Base-by-base conservation (phyloP, 2,113 vertebrate species). In the Microcebus ravelobensis region DNA sequence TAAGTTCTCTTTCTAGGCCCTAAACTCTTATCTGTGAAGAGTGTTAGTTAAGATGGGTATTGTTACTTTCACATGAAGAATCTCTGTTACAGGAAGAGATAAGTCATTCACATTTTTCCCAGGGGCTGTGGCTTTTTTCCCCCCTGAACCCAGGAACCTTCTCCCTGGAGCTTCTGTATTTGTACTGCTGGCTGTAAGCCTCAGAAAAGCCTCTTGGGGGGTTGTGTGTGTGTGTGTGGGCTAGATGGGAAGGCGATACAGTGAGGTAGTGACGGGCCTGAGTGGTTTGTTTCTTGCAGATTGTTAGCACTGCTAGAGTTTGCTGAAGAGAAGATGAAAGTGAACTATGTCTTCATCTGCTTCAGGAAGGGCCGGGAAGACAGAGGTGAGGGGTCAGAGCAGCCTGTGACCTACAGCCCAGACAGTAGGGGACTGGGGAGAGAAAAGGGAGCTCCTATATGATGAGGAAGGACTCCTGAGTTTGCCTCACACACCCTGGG, bases 251-350 rank as follows among this genome's bases (percentile, higher is more conserved):
- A 17, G 36, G 36, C 65, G 29, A 93, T 95, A 45, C 63, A 34
- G 15, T 59, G 17, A 76, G 42, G 55, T 29, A 25, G 67, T 59
- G 25, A 50, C 98, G 97, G 94, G 82, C 68, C 63, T 67, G 31
- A 98, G 83, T 97, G 68, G 90, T 93, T 52, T 93, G 63, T 79
- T 83, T 92, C 84, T 96, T 97, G 87, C 98, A 99, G 99, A 98
- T 99, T 99, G 50, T 99, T 99, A 59, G 99, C 99, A 95, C 99
- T 99, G 98, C 96, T 99, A 88, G 99, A 99, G 98, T 99, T 99
- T 97, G 99, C 99, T 90, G 99, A 99, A 98, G 99, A 99, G 98
- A 99, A 99, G 98, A 99, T 99, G 98, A 99, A 99, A 99, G 99
- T 99, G 96, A 99, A 98, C 98, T 99, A 98, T 0, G 99, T 99